These are phyloP conservation scores for Marmota monax DNA, from an alignment of 2,113 vertebrate species.

Conservation along the genomic window DNA sequence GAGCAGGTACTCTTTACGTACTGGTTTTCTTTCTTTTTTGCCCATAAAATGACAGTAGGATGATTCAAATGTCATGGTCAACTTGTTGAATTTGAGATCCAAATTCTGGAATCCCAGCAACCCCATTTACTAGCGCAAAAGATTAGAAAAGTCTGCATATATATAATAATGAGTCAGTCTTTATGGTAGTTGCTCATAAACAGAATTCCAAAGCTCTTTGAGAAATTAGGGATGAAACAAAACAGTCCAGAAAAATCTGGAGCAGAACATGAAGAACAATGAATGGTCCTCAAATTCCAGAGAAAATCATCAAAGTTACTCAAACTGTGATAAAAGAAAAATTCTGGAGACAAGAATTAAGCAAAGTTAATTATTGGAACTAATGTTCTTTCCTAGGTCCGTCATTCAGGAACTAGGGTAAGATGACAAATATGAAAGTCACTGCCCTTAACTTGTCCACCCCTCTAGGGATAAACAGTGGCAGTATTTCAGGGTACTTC, in stretches of 20 bases:
- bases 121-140: neutral
- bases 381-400: neutral
- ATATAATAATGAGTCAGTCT: neutral
- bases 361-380: neutral
- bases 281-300: neutral
- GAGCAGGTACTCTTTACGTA: neutral
- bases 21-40: neutral
- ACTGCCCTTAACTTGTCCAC: neutral
- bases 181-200: neutral
- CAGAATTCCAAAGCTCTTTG: neutral
- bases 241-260: neutral
- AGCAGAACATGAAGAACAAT: neutral
- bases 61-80: neutral
- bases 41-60: neutral
- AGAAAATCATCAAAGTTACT: neutral
- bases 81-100: neutral
- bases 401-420: neutral
- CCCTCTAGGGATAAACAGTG: constrained; percentile 91
- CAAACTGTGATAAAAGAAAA: neutral
- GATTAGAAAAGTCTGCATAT: neutral
- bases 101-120: neutral
- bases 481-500: constrained; percentile 88
- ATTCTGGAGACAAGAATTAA: neutral
- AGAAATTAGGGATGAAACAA: neutral
- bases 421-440: neutral